These are phyloP conservation scores for Accipiter virgatus DNA, from an alignment of 2,113 vertebrate species.

Conservation along the genomic window DNA sequence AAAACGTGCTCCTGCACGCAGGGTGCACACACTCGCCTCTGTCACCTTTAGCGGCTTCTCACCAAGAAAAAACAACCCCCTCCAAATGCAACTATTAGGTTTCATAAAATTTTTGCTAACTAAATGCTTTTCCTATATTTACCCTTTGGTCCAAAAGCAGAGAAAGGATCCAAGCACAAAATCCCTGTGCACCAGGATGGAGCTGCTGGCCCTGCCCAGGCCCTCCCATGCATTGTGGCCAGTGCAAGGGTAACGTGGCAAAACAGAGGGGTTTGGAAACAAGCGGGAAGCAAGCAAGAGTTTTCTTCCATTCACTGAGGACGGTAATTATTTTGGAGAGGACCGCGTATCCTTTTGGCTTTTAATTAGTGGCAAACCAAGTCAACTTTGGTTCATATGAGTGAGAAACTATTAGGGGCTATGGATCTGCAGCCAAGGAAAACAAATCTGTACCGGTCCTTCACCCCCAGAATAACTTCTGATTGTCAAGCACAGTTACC, in stretches of 20 bases:
- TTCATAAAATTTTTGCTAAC: neutral
- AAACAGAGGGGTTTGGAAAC: neutral
- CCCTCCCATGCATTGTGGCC: neutral
- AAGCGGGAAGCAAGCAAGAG: neutral
- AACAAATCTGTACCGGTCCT: neutral
- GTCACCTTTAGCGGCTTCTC: neutral
- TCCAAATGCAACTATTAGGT: neutral
- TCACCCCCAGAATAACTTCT: neutral
- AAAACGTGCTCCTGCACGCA: neutral
- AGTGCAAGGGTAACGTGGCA: rapidly evolving
- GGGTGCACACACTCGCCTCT: neutral
- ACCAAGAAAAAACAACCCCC: neutral
- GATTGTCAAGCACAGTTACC: neutral
- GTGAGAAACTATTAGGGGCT: neutral
- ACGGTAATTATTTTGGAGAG: neutral
- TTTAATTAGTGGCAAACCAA: slow-evolving; percentile 46
- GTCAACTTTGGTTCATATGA: neutral
- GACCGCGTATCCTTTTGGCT: neutral
- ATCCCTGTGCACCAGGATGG: neutral
- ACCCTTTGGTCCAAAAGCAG: neutral
- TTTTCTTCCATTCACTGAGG: neutral
- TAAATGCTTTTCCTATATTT: neutral
- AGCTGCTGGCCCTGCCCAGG: neutral
- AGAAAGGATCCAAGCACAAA: neutral
- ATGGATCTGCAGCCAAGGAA: neutral